phyloP scores from a whole-genome alignment of 1,140 invertebrate genomes.

The Drosophila triauraria region DNA sequence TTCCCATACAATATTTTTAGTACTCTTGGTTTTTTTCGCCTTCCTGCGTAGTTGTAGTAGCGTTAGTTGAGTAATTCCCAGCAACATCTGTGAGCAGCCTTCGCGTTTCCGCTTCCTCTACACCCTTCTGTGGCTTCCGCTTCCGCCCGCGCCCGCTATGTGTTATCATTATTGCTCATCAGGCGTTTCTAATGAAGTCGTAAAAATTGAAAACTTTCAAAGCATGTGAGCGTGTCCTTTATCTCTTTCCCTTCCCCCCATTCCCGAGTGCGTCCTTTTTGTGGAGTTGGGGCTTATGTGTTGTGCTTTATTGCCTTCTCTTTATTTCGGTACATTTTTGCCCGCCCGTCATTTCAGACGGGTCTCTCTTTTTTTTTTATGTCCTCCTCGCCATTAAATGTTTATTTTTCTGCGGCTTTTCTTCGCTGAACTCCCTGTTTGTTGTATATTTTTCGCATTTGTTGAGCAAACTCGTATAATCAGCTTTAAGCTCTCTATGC shows the following conservation, averaged over 20 bases:
- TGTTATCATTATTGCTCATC: conserved; percentile 78
- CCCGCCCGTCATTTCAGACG: conserved; percentile 10
- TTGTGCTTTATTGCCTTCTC: conserved; percentile 39
- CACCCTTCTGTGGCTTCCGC: conserved; percentile 3
- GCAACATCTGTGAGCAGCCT: conserved; percentile 45
- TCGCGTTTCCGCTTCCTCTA: conserved; percentile 12
- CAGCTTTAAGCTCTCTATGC: conserved; percentile 40
- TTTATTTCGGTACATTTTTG: conserved; percentile 31
- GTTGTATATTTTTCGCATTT: conserved; percentile 37
- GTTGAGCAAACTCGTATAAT: conserved; percentile 39
- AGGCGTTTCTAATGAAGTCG: conserved; percentile 79
- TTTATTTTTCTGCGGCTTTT: conserved; percentile 44
- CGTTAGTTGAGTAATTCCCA: conserved; percentile 25
- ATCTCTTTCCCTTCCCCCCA: conserved; percentile 17
- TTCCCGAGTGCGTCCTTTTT: conserved; percentile 13
- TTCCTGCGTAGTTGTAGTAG: conserved; percentile 7
- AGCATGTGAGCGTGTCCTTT: conserved; percentile 51
- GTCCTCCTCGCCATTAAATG: conserved; percentile 37
- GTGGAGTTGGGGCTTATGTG: conserved; percentile 42
- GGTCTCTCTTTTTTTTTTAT: conserved; percentile 21
- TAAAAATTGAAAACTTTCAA: conserved; percentile 78
- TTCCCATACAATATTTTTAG: background rate
- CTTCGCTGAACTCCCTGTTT: conserved; percentile 6
- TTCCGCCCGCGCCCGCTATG: conserved; percentile 1
- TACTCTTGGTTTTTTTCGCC: background rate